Conservation (phyloP, 2,888 invertebrate genomes). For the Morinoia aosen region DNA sequence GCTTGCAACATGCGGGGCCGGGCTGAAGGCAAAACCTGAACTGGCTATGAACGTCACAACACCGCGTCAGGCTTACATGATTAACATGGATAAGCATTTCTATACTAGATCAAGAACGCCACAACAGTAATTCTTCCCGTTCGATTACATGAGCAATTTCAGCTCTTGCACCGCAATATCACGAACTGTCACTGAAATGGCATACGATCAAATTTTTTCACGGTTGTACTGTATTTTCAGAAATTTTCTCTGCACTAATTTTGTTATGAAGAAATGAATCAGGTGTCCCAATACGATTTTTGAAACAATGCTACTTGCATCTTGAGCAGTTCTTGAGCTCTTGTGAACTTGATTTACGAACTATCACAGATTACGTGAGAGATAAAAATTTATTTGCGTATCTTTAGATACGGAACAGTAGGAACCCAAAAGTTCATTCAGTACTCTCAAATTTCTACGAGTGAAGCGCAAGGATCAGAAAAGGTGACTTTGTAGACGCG, state of each 20-base stretch:
- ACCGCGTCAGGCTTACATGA: not conserved
- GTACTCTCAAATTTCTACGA: not conserved
- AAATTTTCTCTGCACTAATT: not conserved
- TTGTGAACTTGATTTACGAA: not conserved
- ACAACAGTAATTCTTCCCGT: not conserved
- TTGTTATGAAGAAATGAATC: not conserved
- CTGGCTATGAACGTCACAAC: not conserved
- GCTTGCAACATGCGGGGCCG: not conserved
- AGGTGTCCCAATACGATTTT: not conserved
- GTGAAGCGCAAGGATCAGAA: not conserved
- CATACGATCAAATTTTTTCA: not conserved
- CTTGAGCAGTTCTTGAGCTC: not conserved
- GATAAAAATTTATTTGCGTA: not conserved
- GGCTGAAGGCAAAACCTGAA: not conserved
- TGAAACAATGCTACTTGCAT: not conserved
- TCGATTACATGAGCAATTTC: not conserved
- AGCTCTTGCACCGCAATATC: not conserved
- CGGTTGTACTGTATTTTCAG: not conserved
- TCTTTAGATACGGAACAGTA: not conserved
- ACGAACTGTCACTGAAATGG: not conserved
- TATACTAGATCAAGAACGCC: not conserved
- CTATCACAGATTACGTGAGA: not conserved
- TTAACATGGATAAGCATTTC: not conserved
- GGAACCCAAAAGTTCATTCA: not conserved
- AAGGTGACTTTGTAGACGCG: not conserved